Conservation (phyloP, 2,888 invertebrate genomes). For the Hermaeophaga mercurialis region DNA sequence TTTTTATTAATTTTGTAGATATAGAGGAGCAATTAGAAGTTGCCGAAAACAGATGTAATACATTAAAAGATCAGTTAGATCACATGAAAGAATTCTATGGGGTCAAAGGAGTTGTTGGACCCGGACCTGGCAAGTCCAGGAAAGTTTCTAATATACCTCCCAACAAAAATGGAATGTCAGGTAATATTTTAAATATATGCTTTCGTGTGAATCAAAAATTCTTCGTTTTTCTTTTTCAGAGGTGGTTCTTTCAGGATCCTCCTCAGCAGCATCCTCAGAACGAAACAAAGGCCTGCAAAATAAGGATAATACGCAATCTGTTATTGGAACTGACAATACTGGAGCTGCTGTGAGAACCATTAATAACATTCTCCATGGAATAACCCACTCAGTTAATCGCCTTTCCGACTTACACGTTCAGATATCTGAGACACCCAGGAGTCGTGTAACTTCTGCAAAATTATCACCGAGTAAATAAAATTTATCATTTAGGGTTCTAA, state of each 20-base stretch:
- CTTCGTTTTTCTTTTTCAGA: constrained; percentile 16
- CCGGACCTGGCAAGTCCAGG: constrained; percentile 26
- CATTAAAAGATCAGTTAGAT: constrained; percentile 56
- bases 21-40: constrained; percentile 56
- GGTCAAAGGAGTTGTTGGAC: constrained; percentile 14
- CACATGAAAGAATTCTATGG: constrained; percentile 56
- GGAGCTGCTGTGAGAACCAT: constrained; percentile 53
- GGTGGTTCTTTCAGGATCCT: constrained; percentile 22
- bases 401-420: constrained; percentile 49
- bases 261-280: constrained; percentile 10
- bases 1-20: constrained; percentile 44
- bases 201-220: too few species aligned
- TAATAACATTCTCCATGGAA: constrained; percentile 54
- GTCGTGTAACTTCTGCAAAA: constrained; percentile 10
- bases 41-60: constrained; percentile 56
- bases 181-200: constrained; percentile 11
- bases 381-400: constrained; percentile 54
- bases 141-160: constrained; percentile 31
- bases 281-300: constrained; percentile 21
- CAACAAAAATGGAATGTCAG: constrained; percentile 11
- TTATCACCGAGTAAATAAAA: constrained; percentile 26
- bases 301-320: constrained; percentile 46
- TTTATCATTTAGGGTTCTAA: not conserved
- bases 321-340: constrained; percentile 50
- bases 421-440: constrained; percentile 38